Evolutionary conservation across 2,113 vertebrate genomes (phyloP).

Genomic region (Microcebus ravelobensis): DNA sequence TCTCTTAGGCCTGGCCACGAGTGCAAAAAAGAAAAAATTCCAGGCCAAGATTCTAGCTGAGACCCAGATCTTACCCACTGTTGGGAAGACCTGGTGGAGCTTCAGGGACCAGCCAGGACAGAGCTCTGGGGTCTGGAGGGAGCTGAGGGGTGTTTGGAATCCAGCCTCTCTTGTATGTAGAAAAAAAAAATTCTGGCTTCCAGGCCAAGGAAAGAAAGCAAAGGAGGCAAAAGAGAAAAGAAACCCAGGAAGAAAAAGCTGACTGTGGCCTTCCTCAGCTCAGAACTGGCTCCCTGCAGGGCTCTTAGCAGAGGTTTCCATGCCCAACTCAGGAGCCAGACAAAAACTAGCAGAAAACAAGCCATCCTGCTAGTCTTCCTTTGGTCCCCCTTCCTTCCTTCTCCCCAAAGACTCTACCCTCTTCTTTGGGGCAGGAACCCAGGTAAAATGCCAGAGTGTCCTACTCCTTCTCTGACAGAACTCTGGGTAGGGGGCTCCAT

Average conservation of each 20-base stretch:
- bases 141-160: not conserved
- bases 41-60: not conserved
- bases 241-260: constrained; percentile 1
- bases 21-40: not conserved
- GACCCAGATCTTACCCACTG: not conserved
- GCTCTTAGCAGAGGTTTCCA: not conserved
- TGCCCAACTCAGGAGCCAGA: not conserved
- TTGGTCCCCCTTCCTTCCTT: not conserved
- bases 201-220: not conserved
- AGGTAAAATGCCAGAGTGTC: not conserved
- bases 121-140: not conserved
- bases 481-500: not conserved
- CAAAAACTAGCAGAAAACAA: not conserved
- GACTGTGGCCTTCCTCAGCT: not conserved
- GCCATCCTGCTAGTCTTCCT: not conserved
- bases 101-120: not conserved
- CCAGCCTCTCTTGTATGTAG: not conserved
- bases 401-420: not conserved
- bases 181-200: not conserved
- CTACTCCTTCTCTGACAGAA: not conserved
- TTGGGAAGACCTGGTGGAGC: not conserved
- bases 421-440: not conserved
- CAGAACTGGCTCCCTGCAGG: not conserved
- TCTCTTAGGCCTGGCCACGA: not conserved
- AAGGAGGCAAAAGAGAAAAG: not conserved